Percentiles rank a stretch among this genome's conserved stretches.
These are phyloP conservation scores for Clanis bilineata DNA, from an alignment of 2,888 invertebrate species.

Conservation along the genomic window DNA sequence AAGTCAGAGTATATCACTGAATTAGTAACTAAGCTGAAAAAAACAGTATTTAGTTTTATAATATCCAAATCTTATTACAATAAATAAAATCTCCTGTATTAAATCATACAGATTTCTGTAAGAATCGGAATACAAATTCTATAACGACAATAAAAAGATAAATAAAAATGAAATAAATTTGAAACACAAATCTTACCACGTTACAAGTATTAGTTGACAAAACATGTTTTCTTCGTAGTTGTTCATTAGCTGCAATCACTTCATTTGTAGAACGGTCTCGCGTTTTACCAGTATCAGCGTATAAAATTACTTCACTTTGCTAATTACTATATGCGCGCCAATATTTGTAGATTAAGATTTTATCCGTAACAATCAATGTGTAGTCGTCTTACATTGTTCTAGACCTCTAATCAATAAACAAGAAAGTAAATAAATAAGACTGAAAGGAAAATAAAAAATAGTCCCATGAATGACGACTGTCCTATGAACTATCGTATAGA, in stretches of 20 bases:
- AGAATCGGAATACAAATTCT: too few species aligned
- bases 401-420: not conserved
- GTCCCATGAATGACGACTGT: too few species aligned
- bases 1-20: not conserved
- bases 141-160: too few species aligned
- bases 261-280: not conserved
- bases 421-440: not conserved
- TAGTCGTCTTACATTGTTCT: not conserved
- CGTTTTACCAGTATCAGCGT: conserved; percentile 1
- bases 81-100: too few species aligned
- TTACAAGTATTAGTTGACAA: not conserved
- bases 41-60: too few species aligned
- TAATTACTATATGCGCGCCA: not conserved
- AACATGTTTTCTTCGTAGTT: not conserved
- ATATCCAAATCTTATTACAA: too few species aligned
- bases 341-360: not conserved
- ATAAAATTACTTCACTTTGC: conserved; percentile 2
- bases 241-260: not conserved
- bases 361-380: not conserved
- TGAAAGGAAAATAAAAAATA: not conserved
- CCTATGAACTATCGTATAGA: too few species aligned
- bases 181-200: not conserved
- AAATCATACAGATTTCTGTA: too few species aligned
- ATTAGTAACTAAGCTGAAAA: too few species aligned
- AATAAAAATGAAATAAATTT: too few species aligned